Evolutionary conservation across 92 coral and sea anemone species (phyloP), one percentile per base, ranked within the genome.

Genomic region (Phymanthus crucifer): DNA sequence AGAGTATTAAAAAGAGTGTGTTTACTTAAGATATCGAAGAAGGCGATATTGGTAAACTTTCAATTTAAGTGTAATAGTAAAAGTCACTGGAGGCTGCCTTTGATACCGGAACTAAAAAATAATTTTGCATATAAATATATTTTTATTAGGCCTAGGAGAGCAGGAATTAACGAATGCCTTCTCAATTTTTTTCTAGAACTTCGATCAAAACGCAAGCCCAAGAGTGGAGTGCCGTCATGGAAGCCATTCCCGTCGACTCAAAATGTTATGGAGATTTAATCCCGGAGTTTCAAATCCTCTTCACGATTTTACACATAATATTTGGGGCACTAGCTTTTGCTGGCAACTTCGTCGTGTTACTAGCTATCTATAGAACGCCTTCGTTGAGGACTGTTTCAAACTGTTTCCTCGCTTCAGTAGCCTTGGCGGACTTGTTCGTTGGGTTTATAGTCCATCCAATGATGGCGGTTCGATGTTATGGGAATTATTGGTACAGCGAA

Each of bases 351-450:
- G 32, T 85, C 1, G 80, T 85, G 6, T 36, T 45, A n/a, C n/a
- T 89, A 31, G 89, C 80, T 19, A 85, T 89, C 43, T 45, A 40
- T 76, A 85, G 68, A 38, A 85, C 87, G 7, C 50, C 89, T 16
- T 81, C 89, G 0, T 50, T 89, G 18, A 82, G 81, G 54, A 89
- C 81, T 18, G 73, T 58, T 26, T 89, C 92, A 10, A 85, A 89
- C 75, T 89, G 67, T n/a, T 85, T 80, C 82, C 56, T 89, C 16
- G 87, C 75, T 27, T 81, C 89, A 1, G 52, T 89, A 58, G 77
- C 89, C 21, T 24, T 64, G 1, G 74, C 80, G 7, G 87, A 89
- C 50, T 69, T 78, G 38, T 7, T 54, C 3, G 74, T 64, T 26
- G 84, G 84, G 11, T 34, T 80, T n/a, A 11, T 80, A 2, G 84